Evolutionary conservation across 1,140 invertebrate genomes (phyloP), one percentile per base, ranked within the genome.

Genomic region (Drosophila bipectinata): DNA sequence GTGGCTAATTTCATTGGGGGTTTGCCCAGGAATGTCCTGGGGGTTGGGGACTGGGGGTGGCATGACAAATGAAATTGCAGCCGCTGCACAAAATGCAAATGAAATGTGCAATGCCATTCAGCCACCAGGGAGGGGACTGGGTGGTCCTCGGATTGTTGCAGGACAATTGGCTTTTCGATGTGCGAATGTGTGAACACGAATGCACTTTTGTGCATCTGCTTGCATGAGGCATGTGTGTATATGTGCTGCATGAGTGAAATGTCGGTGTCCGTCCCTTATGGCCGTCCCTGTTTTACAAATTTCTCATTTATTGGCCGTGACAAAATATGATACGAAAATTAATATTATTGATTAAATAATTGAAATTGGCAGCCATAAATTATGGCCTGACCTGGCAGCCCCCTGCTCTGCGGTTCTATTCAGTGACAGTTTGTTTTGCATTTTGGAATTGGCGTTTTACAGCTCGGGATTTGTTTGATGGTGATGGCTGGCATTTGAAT

Each of bases 291-390:
- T 87, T 88, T 88, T 88, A 88, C 83, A 88, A 88, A 88, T 88
- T 88, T 83, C 64, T 58, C 84, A 81, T 90, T 89, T 90, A 90
- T 90, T 90, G 85, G 77, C 72, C 72, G 59, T 87, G 85, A 90
- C 85, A 90, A 90, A 90, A 90, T 90, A 90, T 90, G 85, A 90
- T 90, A 90, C 79, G 85, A 90, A 90, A 90, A 90, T 90, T 90
- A 90, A 90, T 90, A 90, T 87, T 90, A 90, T 90, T 90, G 85
- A 90, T 90, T 90, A 90, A 90, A 90, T 90, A 90, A 90, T 90
- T 90, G 85, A 87, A 90, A 90, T 87, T 82, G 85, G 85, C 85
- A 79, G 66, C 66, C 34, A 68, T 68, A 68, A 67, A 67, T 67
- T 67, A 64, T 53, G 47, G 14, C 12, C 24, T 34, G 49, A 6